These are phyloP conservation scores for Chaetorhynchus papuensis DNA, from an alignment of 2,113 vertebrate species.

Conservation along the genomic window DNA sequence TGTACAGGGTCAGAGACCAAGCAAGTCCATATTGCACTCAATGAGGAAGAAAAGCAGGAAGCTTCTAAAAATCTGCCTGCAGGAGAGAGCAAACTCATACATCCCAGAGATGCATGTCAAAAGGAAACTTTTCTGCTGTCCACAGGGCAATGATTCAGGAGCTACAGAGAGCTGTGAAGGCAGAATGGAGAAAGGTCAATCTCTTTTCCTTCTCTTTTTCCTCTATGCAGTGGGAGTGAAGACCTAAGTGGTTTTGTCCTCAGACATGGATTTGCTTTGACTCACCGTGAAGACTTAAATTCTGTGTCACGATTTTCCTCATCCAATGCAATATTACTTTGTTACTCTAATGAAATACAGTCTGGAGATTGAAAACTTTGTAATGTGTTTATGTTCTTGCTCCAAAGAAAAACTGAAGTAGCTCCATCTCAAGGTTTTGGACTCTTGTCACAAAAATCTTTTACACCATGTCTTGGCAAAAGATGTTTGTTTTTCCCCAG, in stretches of 20 bases:
- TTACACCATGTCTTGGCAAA: background rate
- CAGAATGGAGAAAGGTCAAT: background rate
- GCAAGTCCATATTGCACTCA: background rate
- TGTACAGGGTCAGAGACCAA: accelerated
- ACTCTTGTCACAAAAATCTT: background rate
- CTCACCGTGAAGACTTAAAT: background rate
- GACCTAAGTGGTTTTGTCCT: background rate
- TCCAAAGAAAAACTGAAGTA: background rate
- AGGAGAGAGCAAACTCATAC: background rate
- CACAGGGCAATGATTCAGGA: background rate
- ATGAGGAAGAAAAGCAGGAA: background rate
- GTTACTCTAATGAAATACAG: background rate
- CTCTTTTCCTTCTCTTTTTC: background rate
- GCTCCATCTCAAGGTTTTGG: background rate
- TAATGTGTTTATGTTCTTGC: background rate
- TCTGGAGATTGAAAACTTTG: background rate
- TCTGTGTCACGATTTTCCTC: background rate
- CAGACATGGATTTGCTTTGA: background rate
- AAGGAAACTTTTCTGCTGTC: background rate
- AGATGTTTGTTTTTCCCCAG: background rate
- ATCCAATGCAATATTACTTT: background rate
- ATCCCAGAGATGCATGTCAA: accelerated
- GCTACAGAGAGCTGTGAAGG: background rate
- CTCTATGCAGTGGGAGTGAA: background rate
- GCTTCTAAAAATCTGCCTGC: background rate